Conservation (phyloP, 2,113 vertebrate genomes). For the Noctilio leporinus region DNA sequence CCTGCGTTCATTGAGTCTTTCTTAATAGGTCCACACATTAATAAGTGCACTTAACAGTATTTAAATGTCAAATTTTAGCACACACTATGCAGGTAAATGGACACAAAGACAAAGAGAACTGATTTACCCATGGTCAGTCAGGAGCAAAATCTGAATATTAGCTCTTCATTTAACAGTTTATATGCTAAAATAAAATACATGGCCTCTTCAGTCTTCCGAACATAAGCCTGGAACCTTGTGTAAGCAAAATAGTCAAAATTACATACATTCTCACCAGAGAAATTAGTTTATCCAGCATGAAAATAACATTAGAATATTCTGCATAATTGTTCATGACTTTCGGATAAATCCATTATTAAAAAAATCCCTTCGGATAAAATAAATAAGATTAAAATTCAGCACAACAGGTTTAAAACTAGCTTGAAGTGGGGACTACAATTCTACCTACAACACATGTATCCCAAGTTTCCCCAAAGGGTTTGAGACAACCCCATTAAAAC, state of each 20-base stretch:
- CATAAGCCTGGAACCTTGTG: background rate
- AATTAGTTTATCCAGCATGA: conserved; percentile 49
- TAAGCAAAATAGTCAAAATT: background rate
- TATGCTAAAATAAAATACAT: conserved; percentile 2
- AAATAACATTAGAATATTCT: conserved; percentile 39
- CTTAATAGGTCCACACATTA: background rate
- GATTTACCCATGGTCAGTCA: background rate
- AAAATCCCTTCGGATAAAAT: conserved; percentile 29
- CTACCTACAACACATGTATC: background rate
- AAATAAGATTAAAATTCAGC: conserved; percentile 44
- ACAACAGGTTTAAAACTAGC: background rate
- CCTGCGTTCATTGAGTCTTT: background rate
- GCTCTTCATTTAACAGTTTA: background rate
- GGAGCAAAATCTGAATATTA: background rate
- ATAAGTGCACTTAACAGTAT: background rate
- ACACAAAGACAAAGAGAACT: background rate
- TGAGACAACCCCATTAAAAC: background rate
- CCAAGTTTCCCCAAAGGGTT: background rate
- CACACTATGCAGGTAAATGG: background rate
- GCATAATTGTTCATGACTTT: conserved; percentile 10
- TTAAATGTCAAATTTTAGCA: background rate
- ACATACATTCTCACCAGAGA: conserved; percentile 20
- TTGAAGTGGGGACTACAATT: background rate
- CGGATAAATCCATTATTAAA: conserved; percentile 35
- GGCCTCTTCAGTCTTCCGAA: background rate